phyloP scores from a whole-genome alignment of 2,888 invertebrate species.

The Sphaeridia pumilis region DNA sequence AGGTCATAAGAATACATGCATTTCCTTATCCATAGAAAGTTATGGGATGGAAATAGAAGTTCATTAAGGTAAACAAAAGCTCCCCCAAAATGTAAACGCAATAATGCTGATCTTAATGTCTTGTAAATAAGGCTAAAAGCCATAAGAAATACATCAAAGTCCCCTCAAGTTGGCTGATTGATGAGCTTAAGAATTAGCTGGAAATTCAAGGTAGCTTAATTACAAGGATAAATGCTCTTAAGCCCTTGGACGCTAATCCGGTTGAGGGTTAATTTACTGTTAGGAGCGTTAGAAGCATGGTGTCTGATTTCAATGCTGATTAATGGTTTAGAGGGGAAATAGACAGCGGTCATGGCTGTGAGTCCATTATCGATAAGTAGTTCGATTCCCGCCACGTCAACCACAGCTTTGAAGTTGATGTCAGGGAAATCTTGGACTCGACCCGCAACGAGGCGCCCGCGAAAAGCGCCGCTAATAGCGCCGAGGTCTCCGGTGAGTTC shows the following conservation, averaged over 20 bases:
- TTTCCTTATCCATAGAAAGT: no score
- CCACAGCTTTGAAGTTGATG: conserved; percentile 19
- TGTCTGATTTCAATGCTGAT: conserved; percentile 12
- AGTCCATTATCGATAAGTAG: conserved; percentile 29
- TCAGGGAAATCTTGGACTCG: conserved; percentile 9
- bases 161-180: no score
- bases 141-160: no score
- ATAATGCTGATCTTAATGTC: no score
- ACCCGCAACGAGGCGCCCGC: conserved; percentile 5
- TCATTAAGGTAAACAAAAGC: no score
- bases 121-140: no score
- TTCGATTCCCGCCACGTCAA: conserved; percentile 27
- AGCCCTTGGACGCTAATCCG: conserved; percentile 10
- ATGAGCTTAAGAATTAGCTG: no score
- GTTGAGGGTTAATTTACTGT: conserved; percentile 5
- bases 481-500: conserved; percentile 16
- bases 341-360: conserved; percentile 23
- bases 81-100: no score
- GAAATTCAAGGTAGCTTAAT: no score
- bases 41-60: no score
- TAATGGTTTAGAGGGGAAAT: conserved; percentile 22
- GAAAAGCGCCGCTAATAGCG: conserved; percentile 9
- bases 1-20: no score
- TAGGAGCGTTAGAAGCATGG: conserved; percentile 1
- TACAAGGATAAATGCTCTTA: conserved; percentile 8